Evolutionary conservation across 2,888 invertebrate species (phyloP).

Genomic region (Noctua fimbriata): DNA sequence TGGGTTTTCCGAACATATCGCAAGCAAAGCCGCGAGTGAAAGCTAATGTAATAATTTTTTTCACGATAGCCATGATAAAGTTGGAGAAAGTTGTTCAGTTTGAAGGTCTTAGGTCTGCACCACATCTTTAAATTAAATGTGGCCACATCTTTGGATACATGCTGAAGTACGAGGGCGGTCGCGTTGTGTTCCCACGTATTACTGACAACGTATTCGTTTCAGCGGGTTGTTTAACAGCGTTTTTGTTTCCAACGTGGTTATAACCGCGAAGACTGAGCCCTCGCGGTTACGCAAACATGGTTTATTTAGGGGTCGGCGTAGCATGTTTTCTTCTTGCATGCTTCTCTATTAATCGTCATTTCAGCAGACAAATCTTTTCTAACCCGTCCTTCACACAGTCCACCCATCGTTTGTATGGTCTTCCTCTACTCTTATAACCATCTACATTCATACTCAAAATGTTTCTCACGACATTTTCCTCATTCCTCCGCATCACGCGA

Average conservation of each 20-base stretch:
- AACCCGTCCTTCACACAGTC: background rate
- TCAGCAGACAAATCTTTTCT: no score
- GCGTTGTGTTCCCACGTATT: constrained; percentile 8
- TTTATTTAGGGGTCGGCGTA: no score
- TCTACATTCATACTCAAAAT: background rate
- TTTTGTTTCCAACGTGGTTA: constrained; percentile 15
- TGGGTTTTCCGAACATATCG: no score
- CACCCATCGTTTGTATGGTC: background rate
- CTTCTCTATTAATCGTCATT: background rate
- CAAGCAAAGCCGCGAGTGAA: no score
- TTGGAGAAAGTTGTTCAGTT: background rate
- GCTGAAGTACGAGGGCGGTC: background rate
- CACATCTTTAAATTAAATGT: background rate
- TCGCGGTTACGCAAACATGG: constrained; percentile 4
- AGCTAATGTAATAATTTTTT: no score
- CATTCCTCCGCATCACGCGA: background rate
- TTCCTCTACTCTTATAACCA: background rate
- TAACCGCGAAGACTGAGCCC: constrained; percentile 8
- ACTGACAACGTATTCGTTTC: constrained; percentile 9
- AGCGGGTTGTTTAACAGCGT: constrained; percentile 14
- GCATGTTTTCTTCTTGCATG: background rate
- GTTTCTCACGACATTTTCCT: background rate
- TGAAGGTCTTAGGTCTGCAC: background rate
- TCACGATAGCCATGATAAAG: no score
- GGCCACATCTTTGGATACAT: background rate